phyloP scores from a whole-genome alignment of 2,113 vertebrate genomes.

The Cyphomyrus plagiostoma region DNA sequence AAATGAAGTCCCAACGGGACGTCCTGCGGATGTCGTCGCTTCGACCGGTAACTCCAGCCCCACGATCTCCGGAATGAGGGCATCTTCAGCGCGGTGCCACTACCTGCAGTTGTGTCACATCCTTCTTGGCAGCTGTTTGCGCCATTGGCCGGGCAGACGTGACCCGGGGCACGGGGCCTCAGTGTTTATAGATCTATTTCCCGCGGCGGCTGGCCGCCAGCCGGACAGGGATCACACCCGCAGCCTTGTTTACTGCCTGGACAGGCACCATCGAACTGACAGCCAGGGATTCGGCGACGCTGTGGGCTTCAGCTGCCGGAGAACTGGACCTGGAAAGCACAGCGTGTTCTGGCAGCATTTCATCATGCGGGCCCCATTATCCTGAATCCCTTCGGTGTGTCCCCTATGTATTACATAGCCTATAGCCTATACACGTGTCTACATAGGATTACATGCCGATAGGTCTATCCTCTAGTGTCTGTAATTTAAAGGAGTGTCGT shows the following conservation, averaged over 20 bases:
- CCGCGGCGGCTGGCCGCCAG: neutral
- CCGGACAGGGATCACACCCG: neutral
- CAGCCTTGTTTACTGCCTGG: neutral
- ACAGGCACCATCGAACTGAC: neutral
- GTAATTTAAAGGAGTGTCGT: neutral
- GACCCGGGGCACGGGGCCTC: neutral
- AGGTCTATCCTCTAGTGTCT: neutral
- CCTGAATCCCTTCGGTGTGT: neutral
- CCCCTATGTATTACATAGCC: neutral
- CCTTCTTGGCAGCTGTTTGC: slow-evolving; percentile 14
- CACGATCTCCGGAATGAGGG: neutral
- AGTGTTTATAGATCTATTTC: neutral
- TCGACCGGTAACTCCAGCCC: neutral
- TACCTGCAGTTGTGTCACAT: neutral
- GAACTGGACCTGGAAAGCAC: neutral
- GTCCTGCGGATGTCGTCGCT: slow-evolving; percentile 35
- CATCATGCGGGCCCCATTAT: neutral
- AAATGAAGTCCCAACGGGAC: slow-evolving; percentile 40
- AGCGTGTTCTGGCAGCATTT: neutral
- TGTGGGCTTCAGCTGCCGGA: neutral
- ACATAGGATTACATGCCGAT: neutral
- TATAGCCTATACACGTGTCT: neutral
- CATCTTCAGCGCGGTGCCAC: neutral
- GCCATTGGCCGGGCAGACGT: slow-evolving; percentile 30
- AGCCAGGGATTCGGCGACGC: neutral